Percentiles rank a stretch among this genome's conserved stretches.
Evolutionary conservation across 2,113 vertebrate genomes (phyloP).

Genomic region (Hippoglossus stenolepis): DNA sequence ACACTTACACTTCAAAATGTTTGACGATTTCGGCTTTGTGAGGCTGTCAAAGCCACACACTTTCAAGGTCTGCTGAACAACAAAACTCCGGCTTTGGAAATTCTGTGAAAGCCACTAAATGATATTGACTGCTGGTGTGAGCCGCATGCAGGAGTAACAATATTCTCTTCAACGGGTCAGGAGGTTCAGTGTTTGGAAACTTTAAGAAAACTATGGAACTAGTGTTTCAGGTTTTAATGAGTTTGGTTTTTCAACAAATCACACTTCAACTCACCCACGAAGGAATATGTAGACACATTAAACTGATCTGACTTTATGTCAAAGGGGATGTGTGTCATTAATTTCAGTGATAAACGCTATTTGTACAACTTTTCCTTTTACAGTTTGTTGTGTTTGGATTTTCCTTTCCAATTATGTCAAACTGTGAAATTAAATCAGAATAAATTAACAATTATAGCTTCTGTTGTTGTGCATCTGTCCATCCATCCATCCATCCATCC

Average conservation of each 20-base stretch:
- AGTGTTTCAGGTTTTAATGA: background rate
- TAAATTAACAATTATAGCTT: no score
- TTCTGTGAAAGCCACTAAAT: conserved; percentile 33
- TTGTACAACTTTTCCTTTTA: no score
- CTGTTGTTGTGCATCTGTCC: no score
- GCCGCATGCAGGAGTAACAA: background rate
- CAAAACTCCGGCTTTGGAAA: conserved; percentile 30
- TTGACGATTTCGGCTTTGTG: conserved; percentile 36
- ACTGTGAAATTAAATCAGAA: no score
- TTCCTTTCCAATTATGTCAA: no score
- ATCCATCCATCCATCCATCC: no score
- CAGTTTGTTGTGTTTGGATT: no score
- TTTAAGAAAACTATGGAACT: conserved; percentile 11
- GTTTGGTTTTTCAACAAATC: background rate
- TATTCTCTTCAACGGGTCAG: conserved; percentile 16
- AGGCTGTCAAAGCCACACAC: conserved; percentile 31
- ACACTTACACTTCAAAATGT: conserved; percentile 35
- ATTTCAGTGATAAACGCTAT: no score
- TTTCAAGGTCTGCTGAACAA: conserved; percentile 48
- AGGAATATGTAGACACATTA: background rate
- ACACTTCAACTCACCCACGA: background rate
- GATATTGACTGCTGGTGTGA: conserved; percentile 21
- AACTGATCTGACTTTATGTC: background rate
- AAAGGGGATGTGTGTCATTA: background rate
- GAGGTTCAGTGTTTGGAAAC: conserved; percentile 1